Conservation (phyloP, 2,113 vertebrate species). For the Hemiscyllium ocellatum region DNA sequence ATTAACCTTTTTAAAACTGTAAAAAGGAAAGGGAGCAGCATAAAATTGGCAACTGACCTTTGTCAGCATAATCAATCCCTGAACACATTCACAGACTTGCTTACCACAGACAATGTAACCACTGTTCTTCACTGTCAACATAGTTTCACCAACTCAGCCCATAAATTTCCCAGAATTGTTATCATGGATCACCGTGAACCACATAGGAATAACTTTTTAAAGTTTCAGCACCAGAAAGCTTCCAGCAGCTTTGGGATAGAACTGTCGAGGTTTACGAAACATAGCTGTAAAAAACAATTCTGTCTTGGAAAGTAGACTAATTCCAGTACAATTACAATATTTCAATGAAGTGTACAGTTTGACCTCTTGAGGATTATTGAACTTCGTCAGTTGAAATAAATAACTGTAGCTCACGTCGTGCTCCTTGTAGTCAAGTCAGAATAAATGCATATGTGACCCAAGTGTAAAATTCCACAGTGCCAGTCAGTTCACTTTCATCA, state of each 20-base stretch:
- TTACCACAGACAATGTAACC: constrained; percentile 14
- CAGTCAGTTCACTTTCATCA: constrained; percentile 10
- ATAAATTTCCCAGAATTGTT: constrained; percentile 3
- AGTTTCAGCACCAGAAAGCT: neutral
- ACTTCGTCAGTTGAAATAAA: constrained; percentile 10
- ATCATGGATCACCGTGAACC: neutral
- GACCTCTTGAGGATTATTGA: neutral
- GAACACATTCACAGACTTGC: constrained; percentile 26
- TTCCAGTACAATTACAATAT: neutral
- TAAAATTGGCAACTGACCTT: constrained; percentile 34
- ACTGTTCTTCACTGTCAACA: constrained; percentile 19
- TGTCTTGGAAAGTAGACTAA: neutral
- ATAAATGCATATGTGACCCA: constrained; percentile 26
- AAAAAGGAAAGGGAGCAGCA: constrained; percentile 1
- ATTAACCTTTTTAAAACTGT: neutral
- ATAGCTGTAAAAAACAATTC: neutral
- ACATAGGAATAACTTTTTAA: neutral
- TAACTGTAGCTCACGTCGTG: neutral
- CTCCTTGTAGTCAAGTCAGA: neutral
- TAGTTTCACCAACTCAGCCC: neutral
- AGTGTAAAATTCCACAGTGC: constrained; percentile 4
- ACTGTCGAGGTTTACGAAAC: neutral
- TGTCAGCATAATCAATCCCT: constrained; percentile 13
- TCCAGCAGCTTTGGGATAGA: neutral
- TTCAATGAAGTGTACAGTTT: neutral